Base-by-base conservation (phyloP, 2,888 invertebrate genomes). In the Spodoptera exigua region DNA sequence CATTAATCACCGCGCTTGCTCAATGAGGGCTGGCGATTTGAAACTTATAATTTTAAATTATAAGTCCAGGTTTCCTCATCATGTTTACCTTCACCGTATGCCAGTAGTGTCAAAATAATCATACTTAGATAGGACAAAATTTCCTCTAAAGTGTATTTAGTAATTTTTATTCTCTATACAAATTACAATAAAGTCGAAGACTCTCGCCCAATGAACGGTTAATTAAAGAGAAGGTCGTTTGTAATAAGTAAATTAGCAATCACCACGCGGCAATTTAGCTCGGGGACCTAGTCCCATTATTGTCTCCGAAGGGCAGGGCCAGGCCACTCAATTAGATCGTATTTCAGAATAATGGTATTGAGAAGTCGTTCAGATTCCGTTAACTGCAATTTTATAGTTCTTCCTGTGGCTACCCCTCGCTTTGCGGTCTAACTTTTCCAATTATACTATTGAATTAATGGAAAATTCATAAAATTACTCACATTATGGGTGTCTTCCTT, bases 331-430 rank as follows among this genome's bases (percentile, higher is more conserved):
- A 87, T 88, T 85, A 83, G 77, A 80, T 80, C 82, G 79, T 87
- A 85, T 87, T 86, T 87, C 85, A 85, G 79, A 76, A 78, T 87
- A 89, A 88, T 86, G 84, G 83, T 87, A 89, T 87, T 80, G 87
- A 86, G 86, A 85, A 86, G 84, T 86, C 88, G 85, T 88, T 88
- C 69, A 70, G 76, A 79, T 64, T 62, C 71, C 79, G 81, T 84
- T 89, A 87, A 89, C 86, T 85, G 88, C 86, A 79, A 89, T 89
- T 89, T 89, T 89, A 89, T 89, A 89, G 89, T 89, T 88, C 85
- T 86, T 85, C 78, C 75, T 60, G 75, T 57, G 81, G 73, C 79
- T 78, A 75, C 74, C 79, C 80, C 80, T 65, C 80, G 73, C 70
- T 79, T 75, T 75, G 81, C 78, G 83, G 84, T 78, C 81, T 72